Evolutionary conservation across 1,140 invertebrate genomes (phyloP).

Genomic region (Bombus impatiens): DNA sequence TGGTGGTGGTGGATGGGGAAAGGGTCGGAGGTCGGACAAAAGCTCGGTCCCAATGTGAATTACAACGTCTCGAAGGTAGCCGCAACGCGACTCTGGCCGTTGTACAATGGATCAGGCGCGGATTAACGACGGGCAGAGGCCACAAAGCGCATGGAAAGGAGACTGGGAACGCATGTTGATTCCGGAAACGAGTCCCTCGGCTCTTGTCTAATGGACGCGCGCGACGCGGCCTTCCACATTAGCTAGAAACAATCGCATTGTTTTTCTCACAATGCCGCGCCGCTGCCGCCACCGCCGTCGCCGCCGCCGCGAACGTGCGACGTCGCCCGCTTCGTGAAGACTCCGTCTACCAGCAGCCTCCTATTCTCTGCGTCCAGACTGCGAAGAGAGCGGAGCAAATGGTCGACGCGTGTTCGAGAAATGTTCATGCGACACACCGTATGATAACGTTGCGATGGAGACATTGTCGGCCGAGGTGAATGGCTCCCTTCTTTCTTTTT

Average conservation of each 20-base stretch:
- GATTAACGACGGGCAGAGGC: slow-evolving; percentile 57
- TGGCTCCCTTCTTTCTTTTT: not conserved
- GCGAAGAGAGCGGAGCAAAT: slow-evolving; percentile 13
- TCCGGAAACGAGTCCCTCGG: slow-evolving; percentile 55
- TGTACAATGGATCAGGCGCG: slow-evolving; percentile 62
- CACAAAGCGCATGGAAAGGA: slow-evolving; percentile 17
- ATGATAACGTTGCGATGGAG: not conserved
- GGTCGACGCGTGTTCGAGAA: slow-evolving; percentile 18
- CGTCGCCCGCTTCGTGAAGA: not conserved
- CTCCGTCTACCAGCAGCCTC: slow-evolving; percentile 10
- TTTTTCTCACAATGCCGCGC: slow-evolving; percentile 63
- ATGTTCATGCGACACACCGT: not conserved
- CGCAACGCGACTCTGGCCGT: slow-evolving; percentile 14
- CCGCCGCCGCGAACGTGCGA: not conserved
- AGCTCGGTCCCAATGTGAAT: slow-evolving; percentile 5
- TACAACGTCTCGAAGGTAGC: slow-evolving; percentile 36
- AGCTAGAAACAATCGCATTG: slow-evolving; percentile 66
- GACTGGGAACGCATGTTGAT: slow-evolving; percentile 48
- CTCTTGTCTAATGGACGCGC: slow-evolving; percentile 58
- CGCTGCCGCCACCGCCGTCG: not conserved
- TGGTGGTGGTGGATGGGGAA: too few relatives aligned
- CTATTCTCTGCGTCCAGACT: not conserved
- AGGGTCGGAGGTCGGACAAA: slow-evolving; percentile 11
- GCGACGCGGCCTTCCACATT: slow-evolving; percentile 62
- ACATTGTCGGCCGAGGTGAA: not conserved